These are phyloP conservation scores for Callosobruchus maculatus DNA, from an alignment of 2,888 invertebrate genomes.

Conservation along the genomic window DNA sequence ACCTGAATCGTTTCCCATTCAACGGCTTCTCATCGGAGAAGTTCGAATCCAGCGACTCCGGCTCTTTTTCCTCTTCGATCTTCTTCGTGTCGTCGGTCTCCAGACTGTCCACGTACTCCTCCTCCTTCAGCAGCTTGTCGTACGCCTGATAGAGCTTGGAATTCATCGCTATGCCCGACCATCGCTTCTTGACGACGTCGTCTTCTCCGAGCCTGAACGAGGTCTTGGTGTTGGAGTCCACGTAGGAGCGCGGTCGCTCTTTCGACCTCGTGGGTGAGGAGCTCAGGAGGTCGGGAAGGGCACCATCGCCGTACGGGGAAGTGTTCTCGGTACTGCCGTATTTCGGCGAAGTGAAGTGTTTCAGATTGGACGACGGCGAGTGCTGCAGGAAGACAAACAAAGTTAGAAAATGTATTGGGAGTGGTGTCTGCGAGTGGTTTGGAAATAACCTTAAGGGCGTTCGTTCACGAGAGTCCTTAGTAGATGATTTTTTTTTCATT, in stretches of 20 bases:
- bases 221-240: constrained; percentile 52
- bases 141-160: constrained; percentile 71
- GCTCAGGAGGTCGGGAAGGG: constrained; percentile 55
- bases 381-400: constrained; percentile 18
- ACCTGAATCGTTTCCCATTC: constrained; percentile 67
- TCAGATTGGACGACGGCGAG: constrained; percentile 30
- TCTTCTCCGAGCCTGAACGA: constrained; percentile 47
- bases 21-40: constrained; percentile 45
- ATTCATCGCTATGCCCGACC: constrained; percentile 69
- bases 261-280: constrained; percentile 50
- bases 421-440: no score
- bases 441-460: no score
- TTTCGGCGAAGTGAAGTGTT: constrained; percentile 50
- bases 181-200: constrained; percentile 58
- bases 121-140: constrained; percentile 63
- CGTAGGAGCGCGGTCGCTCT: constrained; percentile 67
- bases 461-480: no score
- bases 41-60: constrained; percentile 45
- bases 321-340: constrained; percentile 51
- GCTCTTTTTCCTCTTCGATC: constrained; percentile 32
- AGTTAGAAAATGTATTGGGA: no score
- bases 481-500: no score
- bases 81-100: constrained; percentile 45
- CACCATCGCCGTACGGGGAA: constrained; percentile 39
- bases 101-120: constrained; percentile 71